Percentiles rank a stretch among this genome's conserved stretches.
These are phyloP conservation scores for Agrilus mali DNA, from an alignment of 2,888 invertebrate species.

Conservation along the genomic window DNA sequence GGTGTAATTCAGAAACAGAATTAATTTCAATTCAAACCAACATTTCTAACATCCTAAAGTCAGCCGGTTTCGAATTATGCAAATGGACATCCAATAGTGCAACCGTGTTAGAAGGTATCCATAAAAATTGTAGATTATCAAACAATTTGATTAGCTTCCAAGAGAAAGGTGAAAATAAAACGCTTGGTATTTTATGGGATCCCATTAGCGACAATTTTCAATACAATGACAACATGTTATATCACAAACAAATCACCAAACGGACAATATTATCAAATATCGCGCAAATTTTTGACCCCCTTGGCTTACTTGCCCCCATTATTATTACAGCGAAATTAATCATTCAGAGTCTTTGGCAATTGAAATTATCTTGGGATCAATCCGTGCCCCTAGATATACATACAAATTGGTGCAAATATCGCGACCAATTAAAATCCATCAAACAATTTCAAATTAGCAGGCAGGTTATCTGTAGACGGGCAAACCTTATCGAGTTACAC, in stretches of 20 bases:
- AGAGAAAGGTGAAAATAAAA: background rate
- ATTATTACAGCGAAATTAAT: constrained; percentile 5
- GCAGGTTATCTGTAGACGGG: constrained; percentile 2
- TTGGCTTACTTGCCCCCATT: too few species aligned
- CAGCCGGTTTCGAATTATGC: constrained; percentile 8
- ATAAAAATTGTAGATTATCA: too few species aligned
- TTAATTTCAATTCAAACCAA: background rate
- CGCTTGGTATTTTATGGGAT: too few species aligned
- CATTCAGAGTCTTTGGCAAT: background rate
- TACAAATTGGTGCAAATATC: constrained; percentile 2
- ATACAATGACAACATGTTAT: too few species aligned
- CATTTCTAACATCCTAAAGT: background rate
- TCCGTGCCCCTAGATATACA: constrained; percentile 5
- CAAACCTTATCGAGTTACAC: constrained; percentile 6
- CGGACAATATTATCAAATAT: too few species aligned
- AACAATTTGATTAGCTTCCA: background rate
- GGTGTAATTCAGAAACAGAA: background rate
- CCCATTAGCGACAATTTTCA: too few species aligned
- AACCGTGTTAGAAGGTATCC: background rate
- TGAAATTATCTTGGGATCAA: background rate
- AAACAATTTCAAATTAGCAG: constrained; percentile 7
- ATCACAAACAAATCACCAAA: too few species aligned
- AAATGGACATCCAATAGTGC: constrained; percentile 10
- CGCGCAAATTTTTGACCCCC: too few species aligned
- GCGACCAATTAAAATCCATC: constrained; percentile 2